Evolutionary conservation across 2,888 invertebrate genomes (phyloP), one percentile per base, ranked within the genome.

Genomic region (Clanis bilineata): DNA sequence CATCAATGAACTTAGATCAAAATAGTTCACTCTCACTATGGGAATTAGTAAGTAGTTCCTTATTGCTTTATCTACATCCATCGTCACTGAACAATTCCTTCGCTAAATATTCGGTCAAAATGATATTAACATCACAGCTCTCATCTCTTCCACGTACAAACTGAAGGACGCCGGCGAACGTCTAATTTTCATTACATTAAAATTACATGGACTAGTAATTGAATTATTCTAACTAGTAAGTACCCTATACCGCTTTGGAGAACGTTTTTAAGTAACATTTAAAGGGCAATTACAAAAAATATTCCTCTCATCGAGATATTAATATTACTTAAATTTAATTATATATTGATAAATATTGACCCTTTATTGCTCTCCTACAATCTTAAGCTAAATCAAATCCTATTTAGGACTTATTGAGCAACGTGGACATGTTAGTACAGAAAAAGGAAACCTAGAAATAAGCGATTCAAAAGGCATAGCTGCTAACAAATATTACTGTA

Each of bases 161-260:
- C 18, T 28, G 5, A 61, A 68, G 68, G 72, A 74, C 74, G 80
- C 84, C 85, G 85, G 83, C 86, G 82, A 82, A 86, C 77, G 73
- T 82, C 86, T 88, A 87, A 82, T 74, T 82, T 81, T 83, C 78
- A 85, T 88, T 85, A 88, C 78, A 84, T 87, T 90, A 90, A 86
- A 80, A 87, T 89, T 90, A 92, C 79, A 86, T 87, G 88, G 92
- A 92, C 92, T 92, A 92, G 92, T 88, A 88, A 89, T 90, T 90
- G 86, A 90, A 90, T 91, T 90, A 92, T 85, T 77, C 90, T 92
- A 92, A 84, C 89, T 92, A 91, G 82, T 90, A 90, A 91, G 91
- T 92, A 92, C 89, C 89, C 88, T 88, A 86, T 85, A 91, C 92
- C 92, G 91, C 90, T 84, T 86, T 84, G 90, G 90, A 91, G 90